These are phyloP conservation scores for Aotus griseimembra DNA, from an alignment of 2,797 vertebrate genomes.

Conservation along the genomic window DNA sequence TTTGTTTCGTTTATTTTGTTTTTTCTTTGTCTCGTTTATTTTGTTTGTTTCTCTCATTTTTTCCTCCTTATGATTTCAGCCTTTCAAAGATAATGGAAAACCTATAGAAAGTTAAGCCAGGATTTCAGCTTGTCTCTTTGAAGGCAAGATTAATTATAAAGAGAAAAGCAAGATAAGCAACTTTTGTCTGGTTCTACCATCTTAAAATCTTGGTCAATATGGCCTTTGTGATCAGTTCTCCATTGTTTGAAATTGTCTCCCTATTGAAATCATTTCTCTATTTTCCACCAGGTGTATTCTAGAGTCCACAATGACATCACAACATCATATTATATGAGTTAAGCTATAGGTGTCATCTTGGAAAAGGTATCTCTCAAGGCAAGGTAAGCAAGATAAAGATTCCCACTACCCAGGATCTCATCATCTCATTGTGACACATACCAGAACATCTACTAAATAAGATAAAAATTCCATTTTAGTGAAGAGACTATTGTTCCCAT, in stretches of 20 bases:
- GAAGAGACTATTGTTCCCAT: neutral
- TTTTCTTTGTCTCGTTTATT: neutral
- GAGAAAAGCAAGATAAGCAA: neutral
- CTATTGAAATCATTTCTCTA: neutral
- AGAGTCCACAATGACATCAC: neutral
- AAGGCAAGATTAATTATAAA: conserved; percentile 26
- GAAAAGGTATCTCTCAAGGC: neutral
- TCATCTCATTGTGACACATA: neutral
- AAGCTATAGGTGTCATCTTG: neutral
- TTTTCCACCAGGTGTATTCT: neutral
- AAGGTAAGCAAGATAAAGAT: neutral
- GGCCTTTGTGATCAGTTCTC: neutral
- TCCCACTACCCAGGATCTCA: rapidly evolving
- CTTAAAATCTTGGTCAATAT: neutral
- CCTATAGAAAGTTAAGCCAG: neutral
- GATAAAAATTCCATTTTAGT: neutral
- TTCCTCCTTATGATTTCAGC: neutral
- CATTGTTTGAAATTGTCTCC: neutral
- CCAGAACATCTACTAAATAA: neutral
- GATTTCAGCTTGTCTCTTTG: neutral
- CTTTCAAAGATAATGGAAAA: neutral
- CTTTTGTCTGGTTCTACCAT: neutral
- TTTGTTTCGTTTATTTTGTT: no score
- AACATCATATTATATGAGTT: neutral
- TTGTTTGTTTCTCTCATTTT: neutral